Evolutionary conservation across 2,888 invertebrate species (phyloP), one percentile per base, ranked within the genome.

Genomic region (Acronicta psi): DNA sequence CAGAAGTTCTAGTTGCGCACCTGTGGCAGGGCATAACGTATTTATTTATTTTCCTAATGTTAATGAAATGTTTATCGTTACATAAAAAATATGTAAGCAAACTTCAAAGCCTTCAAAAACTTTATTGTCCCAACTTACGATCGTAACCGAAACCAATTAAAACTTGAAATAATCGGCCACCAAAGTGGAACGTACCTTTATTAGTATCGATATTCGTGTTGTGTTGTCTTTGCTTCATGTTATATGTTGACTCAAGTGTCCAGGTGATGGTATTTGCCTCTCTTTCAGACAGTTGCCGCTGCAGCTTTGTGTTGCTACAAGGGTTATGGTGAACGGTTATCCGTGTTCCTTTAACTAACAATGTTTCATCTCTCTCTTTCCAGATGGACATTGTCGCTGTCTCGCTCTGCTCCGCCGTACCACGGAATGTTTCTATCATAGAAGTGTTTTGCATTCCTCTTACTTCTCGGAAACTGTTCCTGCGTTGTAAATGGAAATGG

Each of bases 311-410:
- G 91, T 91, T 85, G 87, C 84, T 78, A 77, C 71, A 74, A 70
- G 69, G 78, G 73, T 70, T 77, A 80, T 76, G 91, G 93, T 92
- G 87, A 85, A 86, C 81, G 89, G 88, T 83, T 73, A 74, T 75
- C 74, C 76, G 77, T 79, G 75, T 83, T 82, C 75, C 72, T 75
- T 82, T 80, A 64, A 90, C 84, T 92, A 90, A 91, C 88, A 82
- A 81, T 84, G 81, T 88, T 87, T 82, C 90, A 86, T 93, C 91
- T 93, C 92, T 93, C 76, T 93, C 89, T 91, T 93, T 94, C 60
- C 93, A 94, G 93, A 90, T 93, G 82, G 83, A 77, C 80, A 66
- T 73, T 61, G 53, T 76, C 61, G 81, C 81, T 73, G 77, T 85
- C 85, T 83, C 84, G 76, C 83, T 87, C 81, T 46, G 69, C 73